Conservation (phyloP, 2,797 vertebrate genomes). For the Pipistrellus nathusii region DNA sequence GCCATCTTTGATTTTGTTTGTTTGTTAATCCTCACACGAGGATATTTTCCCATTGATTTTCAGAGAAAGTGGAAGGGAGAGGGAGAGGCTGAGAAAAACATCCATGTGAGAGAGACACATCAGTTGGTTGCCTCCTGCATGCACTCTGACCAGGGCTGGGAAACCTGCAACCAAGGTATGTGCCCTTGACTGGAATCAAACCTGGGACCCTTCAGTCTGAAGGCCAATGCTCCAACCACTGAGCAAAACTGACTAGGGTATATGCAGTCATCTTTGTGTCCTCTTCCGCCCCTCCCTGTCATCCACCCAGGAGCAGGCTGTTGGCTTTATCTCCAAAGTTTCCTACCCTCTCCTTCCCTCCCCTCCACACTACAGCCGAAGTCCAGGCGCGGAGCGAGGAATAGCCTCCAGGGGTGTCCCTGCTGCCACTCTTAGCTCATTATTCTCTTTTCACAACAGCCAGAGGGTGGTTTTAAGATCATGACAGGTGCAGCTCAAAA, state of each 20-base stretch:
- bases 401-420: background rate
- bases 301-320: background rate
- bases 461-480: background rate
- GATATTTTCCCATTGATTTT: no score
- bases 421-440: background rate
- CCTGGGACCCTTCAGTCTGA: no score
- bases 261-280: background rate
- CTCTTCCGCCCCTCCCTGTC: background rate
- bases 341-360: background rate
- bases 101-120: no score
- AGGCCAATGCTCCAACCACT: no score
- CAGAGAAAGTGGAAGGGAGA: no score
- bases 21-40: no score
- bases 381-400: background rate
- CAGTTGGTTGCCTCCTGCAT: no score
- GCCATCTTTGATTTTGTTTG: background rate
- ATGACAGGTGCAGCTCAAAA: background rate
- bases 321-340: background rate
- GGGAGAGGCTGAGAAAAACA: no score
- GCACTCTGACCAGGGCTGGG: no score
- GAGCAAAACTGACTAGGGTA: no score
- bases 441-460: background rate
- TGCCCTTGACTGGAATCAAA: no score
- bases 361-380: background rate
- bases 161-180: no score